These are phyloP conservation scores for Gobio gobio DNA, from an alignment of 2,113 vertebrate genomes.

Conservation along the genomic window DNA sequence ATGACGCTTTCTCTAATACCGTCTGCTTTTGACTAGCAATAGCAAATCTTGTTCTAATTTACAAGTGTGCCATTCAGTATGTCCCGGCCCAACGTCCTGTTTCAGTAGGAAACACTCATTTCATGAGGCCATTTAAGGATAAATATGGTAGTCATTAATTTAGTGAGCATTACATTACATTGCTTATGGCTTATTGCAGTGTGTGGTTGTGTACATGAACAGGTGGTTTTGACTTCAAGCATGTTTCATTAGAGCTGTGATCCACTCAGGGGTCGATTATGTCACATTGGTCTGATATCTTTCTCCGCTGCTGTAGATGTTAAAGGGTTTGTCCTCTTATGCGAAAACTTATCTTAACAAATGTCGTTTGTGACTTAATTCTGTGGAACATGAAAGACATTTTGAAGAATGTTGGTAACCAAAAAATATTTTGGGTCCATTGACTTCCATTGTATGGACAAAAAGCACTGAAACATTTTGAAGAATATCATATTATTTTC, in stretches of 20 bases:
- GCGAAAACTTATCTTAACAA: not conserved
- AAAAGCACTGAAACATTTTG: no score
- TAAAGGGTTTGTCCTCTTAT: not conserved
- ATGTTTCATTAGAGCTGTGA: not conserved
- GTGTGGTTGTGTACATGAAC: not conserved
- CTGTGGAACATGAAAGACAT: no score
- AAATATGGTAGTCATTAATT: not conserved
- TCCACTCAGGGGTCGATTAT: not conserved
- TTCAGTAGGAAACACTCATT: not conserved
- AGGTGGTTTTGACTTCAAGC: constrained; percentile 7
- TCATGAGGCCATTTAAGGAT: not conserved
- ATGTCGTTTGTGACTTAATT: no score
- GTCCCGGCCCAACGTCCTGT: not conserved
- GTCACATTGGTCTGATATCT: not conserved
- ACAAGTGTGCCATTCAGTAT: not conserved
- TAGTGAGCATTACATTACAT: not conserved
- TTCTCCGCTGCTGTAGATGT: not conserved
- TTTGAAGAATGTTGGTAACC: no score
- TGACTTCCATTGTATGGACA: no score
- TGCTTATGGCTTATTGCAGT: not conserved
- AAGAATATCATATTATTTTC: not conserved
- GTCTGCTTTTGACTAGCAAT: not conserved
- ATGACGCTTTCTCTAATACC: not conserved
- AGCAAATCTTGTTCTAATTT: not conserved
- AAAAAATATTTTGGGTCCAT: no score